Evolutionary conservation across 2,113 vertebrate species (phyloP), one percentile per base, ranked within the genome.

Genomic region (Sylvietta virens): DNA sequence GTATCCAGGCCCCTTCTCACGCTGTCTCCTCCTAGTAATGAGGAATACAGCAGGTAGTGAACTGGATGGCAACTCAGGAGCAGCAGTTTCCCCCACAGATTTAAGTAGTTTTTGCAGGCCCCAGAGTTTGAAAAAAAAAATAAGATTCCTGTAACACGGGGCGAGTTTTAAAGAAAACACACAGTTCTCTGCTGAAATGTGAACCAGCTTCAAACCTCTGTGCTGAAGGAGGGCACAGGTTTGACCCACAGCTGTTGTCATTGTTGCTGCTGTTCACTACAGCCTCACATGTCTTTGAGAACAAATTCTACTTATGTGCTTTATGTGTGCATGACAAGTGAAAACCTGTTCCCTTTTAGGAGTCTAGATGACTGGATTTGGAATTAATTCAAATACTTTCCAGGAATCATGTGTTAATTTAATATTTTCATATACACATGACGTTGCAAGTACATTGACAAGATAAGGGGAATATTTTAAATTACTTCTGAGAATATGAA

Each of bases 181-280:
- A 2, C 1, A 35, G 6, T 65, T 69, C 50, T 69, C 10, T 60
- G 37, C 44, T 64, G 6, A 3, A 39, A 60, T n/a, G 3, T 57
- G 67, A 71, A n/a, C 2, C 42, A 74, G 31, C 28, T 85, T 31
- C 42, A 53, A 58, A 47, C 10, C 26, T 66, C 22, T 2, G 5
- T 35, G 35, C 69, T 2, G 13, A 30, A 8, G 9, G 3, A 13
- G 45, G 56, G 42, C 28, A 10, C 0, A 1, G 40, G 4, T 39
- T 50, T 76, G 64, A 65, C 35, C 72, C 14, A 3, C 18, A 8
- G 57, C 4, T 72, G 3, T 24, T n/a, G 48, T 19, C 30, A 42
- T 1, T 37, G 23, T 3, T 74, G 64, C 40, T 78, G 50, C 37
- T 48, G 0, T 19, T 47, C 7, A 18, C 7, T n/a, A 3, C 61